Base-by-base conservation (phyloP, 1,140 invertebrate genomes). In the Caenorhabditis tropicalis region DNA sequence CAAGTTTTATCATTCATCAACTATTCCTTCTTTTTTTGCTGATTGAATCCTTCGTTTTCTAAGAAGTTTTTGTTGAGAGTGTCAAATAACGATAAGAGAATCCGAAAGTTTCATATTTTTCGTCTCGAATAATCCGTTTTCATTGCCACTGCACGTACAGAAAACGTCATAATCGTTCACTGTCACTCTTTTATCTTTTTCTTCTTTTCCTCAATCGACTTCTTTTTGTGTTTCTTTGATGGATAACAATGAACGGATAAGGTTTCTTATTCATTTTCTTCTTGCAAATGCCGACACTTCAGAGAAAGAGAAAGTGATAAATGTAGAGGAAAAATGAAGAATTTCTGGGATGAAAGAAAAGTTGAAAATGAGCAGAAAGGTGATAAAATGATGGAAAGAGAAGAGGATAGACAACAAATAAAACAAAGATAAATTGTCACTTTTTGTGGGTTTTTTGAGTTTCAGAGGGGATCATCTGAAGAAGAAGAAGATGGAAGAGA, bases 371-470 rank as follows among this genome's bases (percentile, higher is more conserved):
- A 51, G 49, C 49, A 27, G 65, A 46, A 16, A 39, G 29, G 65
- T 74, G 65, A 74, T 74, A 74, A 74, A 21, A 43, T 43, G 65
- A 39, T 39, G 21, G 36, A 39, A 74, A 6, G n/a, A 43, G 65
- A 4, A 6, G 19, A 43, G 65, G 65, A 12, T 36, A 12, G 12
- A 43, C 24, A 74, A 74, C 4, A 43, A n/a, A 74, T 74, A 39
- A 74, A 74, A 74, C 65, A 74, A 74, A 43, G 65, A 74, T 74
- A 74, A 74, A 74, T 74, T 74, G 65, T 19, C 65, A 74, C 65
- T 74, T 74, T 15, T 46, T 74, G 65, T 46, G 65, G 65, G 9
- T 31, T 74, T 74, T n/a, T 74, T 12, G 12, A 43, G 33, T 74
- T 74, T 74, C 65, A 74, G 65, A 65, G 9, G 21, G n/a, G 27